Conservation (phyloP, 2,797 vertebrate species). For the Myiotriccus ornatus region DNA sequence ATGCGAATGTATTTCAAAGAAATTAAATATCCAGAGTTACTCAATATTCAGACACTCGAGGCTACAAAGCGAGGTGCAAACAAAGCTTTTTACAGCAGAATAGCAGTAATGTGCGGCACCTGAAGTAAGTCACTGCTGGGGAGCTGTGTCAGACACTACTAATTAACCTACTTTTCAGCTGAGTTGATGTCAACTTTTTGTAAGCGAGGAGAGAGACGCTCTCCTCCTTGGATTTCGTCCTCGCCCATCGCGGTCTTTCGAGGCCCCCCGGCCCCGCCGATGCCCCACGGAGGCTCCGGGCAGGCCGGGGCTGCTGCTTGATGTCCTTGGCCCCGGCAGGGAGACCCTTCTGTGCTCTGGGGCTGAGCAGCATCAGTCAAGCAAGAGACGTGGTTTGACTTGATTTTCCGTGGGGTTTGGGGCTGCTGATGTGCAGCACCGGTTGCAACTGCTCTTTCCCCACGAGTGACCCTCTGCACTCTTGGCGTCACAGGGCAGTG, state of each 20-base stretch:
- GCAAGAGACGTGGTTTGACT: rapidly evolving
- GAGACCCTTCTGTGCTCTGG: neutral
- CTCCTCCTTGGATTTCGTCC: neutral
- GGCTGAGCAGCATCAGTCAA: neutral
- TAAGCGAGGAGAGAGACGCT: neutral
- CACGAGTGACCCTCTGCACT: neutral
- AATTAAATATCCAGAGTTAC: slow-evolving; percentile 26
- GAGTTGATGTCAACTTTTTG: slow-evolving; percentile 52
- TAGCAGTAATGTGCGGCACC: slow-evolving; percentile 39
- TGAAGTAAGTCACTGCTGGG: slow-evolving; percentile 62
- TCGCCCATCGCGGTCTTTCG: neutral
- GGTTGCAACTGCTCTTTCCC: rapidly evolving
- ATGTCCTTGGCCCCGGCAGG: too few relatives aligned
- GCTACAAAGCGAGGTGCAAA: slow-evolving; percentile 35
- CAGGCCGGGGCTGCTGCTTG: neutral
- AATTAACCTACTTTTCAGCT: slow-evolving; percentile 74
- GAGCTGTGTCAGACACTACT: slow-evolving; percentile 56
- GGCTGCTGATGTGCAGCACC: rapidly evolving
- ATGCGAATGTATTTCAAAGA: slow-evolving; percentile 29
- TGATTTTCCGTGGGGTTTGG: rapidly evolving
- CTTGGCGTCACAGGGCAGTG: neutral
- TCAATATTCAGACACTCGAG: slow-evolving; percentile 58
- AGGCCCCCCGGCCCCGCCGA: rapidly evolving
- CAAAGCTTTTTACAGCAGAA: slow-evolving; percentile 46
- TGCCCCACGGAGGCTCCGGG: neutral